Conservation (phyloP, 2,113 vertebrate genomes). For the Motacilla alba region DNA sequence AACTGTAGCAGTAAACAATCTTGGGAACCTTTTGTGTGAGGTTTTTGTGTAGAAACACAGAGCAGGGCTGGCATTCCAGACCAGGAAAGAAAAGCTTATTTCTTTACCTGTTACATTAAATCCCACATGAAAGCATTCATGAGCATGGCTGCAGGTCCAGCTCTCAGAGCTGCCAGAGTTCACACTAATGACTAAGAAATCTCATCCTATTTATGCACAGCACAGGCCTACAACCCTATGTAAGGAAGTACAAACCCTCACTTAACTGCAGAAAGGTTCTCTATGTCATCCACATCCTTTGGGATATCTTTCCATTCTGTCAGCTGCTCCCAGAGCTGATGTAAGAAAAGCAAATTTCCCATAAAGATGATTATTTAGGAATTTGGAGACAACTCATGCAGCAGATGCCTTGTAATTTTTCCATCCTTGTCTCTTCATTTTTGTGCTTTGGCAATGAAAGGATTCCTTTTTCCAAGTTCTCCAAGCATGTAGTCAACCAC, state of each 20-base stretch:
- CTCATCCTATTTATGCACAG: background rate
- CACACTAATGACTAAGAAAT: background rate
- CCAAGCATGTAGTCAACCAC: background rate
- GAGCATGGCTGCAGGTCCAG: background rate
- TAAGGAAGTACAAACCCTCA: background rate
- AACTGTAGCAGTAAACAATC: background rate
- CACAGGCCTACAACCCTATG: background rate
- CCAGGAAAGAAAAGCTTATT: background rate
- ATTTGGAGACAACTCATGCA: background rate
- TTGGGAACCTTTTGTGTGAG: background rate
- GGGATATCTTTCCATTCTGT: accelerated
- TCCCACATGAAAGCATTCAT: background rate
- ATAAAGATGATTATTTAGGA: background rate
- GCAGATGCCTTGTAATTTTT: background rate
- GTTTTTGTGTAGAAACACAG: background rate
- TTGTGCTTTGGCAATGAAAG: background rate
- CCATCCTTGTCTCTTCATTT: background rate
- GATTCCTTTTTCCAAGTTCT: background rate
- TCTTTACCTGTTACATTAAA: background rate
- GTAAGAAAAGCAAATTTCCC: background rate
- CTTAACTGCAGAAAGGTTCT: background rate
- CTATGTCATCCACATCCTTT: background rate
- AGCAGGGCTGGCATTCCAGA: background rate
- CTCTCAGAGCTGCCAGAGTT: background rate
- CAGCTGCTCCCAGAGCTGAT: background rate